Conservation (phyloP, 2,797 vertebrate genomes). For the Gambelia wislizenii region DNA sequence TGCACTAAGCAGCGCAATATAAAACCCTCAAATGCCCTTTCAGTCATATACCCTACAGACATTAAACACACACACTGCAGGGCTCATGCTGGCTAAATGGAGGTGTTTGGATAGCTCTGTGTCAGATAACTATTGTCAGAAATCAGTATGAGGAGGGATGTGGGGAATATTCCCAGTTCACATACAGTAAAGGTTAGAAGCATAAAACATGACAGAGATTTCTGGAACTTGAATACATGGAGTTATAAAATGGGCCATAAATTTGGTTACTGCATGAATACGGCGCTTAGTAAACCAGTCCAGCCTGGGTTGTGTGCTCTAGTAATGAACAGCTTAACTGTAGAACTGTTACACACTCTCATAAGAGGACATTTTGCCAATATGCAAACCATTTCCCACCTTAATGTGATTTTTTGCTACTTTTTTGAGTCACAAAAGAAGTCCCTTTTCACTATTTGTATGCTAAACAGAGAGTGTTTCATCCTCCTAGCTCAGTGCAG, state of each 20-base stretch:
- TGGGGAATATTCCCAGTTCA: neutral
- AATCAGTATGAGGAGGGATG: slow-evolving; percentile 37
- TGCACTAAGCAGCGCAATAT: slow-evolving; percentile 10
- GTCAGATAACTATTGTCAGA: slow-evolving; percentile 41
- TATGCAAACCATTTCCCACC: neutral
- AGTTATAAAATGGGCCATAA: slow-evolving; percentile 46
- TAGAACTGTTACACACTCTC: neutral
- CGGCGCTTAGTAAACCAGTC: neutral
- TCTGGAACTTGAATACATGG: slow-evolving; percentile 34
- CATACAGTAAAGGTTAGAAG: slow-evolving; percentile 41
- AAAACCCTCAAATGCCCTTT: slow-evolving; percentile 53
- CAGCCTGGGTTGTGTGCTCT: neutral
- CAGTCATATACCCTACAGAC: slow-evolving; percentile 40
- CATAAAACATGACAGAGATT: slow-evolving; percentile 47
- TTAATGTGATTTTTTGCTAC: neutral
- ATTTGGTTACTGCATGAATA: slow-evolving; percentile 51
- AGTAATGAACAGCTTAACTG: neutral
- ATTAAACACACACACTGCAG: slow-evolving; percentile 50
- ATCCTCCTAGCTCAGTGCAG: neutral
- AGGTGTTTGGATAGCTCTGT: slow-evolving; percentile 44
- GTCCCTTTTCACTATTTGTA: neutral
- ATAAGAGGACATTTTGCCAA: neutral
- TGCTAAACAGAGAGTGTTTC: neutral
- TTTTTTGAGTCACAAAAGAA: neutral
- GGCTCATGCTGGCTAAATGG: slow-evolving; percentile 30